These are phyloP conservation scores for Strigamia maritima DNA, from an alignment of 2,888 invertebrate genomes.

Conservation along the genomic window DNA sequence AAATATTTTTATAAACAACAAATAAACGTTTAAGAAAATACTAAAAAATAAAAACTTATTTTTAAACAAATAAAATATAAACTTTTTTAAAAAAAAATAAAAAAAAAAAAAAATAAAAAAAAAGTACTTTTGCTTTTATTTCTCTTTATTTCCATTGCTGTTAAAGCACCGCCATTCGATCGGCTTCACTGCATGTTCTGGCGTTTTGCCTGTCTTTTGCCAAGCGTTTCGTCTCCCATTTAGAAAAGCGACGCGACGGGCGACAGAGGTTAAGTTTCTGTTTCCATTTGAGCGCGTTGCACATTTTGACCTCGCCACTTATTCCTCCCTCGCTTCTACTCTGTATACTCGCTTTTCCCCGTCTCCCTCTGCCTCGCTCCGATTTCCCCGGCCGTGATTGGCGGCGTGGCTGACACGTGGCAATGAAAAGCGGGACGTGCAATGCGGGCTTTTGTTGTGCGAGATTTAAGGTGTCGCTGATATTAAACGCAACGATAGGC, in stretches of 20 bases:
- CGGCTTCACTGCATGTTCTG: constrained; percentile 2
- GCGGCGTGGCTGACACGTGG: constrained; percentile 13
- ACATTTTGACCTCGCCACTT: constrained; percentile 29
- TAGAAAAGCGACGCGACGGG: constrained; percentile 14
- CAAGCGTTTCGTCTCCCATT: neutral
- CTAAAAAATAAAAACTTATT: neutral
- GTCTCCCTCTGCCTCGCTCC: neutral
- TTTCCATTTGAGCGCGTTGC: constrained; percentile 29
- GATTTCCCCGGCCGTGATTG: constrained; percentile 10
- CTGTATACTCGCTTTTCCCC: neutral
- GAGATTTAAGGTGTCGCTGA: constrained; percentile 29
- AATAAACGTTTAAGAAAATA: neutral
- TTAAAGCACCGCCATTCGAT: constrained; percentile 29
- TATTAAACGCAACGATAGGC: constrained; percentile 29
- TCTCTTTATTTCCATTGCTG: neutral
- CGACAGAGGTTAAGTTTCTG: constrained; percentile 29
- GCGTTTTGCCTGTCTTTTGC: neutral
- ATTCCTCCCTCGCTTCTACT: neutral
- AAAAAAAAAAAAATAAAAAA: neutral
- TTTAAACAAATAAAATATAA: neutral
- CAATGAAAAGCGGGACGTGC: constrained; percentile 20
- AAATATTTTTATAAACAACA: too few species aligned
- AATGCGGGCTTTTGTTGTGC: constrained; percentile 1
- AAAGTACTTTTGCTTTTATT: neutral
- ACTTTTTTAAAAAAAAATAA: neutral